Evolutionary conservation across 2,797 vertebrate genomes (phyloP), one percentile per base, ranked within the genome.

Genomic region (Tokudaia muenninki): DNA sequence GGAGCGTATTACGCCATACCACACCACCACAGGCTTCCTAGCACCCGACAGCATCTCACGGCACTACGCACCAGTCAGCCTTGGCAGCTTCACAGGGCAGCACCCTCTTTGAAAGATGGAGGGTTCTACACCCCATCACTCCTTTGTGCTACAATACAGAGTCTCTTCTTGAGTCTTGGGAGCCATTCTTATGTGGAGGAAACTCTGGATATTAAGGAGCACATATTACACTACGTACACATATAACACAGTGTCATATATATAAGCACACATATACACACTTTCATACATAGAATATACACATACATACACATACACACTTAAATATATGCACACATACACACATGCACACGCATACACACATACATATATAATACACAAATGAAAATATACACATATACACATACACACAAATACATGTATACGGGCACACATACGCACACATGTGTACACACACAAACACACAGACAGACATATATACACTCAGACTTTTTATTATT

Each of bases 141-240:
- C 57, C 70, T 86, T 61, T 90, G 70, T 19, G 59, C 37, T 55
- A 81, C 61, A 59, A 72, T 44, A 63, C 12, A 63, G 50, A 31
- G 37, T 41, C 31, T 24, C 74, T 96, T 97, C 78, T 29, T 75
- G n/a, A 84, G 70, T 52, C 47, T 90, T 75, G 78, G n/a, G 55
- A 75, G 5, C 41, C 90, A 86, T 26, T 88, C 63, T 81, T 65
- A 93, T 31, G 79, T 26, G 16, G 17, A 72, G 59, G 86, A 89
- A 92, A 92, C 55, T 84, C 72, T 83, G 52, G 31, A 29, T 90
- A 87, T 72, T 94, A 72, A 96, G 94, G 37, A 79, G 14, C 47
- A 44, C 72, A 19, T 59, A 59, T 96, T 94, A 86, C 1, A 67
- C 61, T 34, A 86, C 57, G 31, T 26, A 61, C 16, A 21, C 70